phyloP scores from a whole-genome alignment of 2,888 invertebrate species.

The Tethea ocularis region DNA sequence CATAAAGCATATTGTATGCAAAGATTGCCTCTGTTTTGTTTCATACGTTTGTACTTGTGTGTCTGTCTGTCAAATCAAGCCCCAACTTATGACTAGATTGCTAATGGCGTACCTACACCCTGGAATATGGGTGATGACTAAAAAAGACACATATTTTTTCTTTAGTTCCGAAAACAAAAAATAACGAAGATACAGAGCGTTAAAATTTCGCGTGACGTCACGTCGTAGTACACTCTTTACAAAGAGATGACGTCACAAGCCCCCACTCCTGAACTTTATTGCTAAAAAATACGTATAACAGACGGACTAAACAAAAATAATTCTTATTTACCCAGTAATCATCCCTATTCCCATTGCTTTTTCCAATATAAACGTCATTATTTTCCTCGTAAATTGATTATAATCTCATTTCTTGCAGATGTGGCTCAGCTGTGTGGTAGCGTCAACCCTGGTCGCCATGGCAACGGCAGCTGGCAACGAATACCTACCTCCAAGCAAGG shows the following conservation, averaged over 20 bases:
- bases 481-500: constrained; percentile 89
- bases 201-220: too few species aligned
- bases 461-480: constrained; percentile 87
- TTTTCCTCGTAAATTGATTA: not conserved
- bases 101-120: not conserved
- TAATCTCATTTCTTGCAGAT: constrained; percentile 64
- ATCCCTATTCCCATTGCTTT: too few species aligned
- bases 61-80: constrained; percentile 19
- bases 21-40: constrained; percentile 22
- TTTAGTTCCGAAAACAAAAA: too few species aligned
- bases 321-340: too few species aligned
- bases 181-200: too few species aligned
- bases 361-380: not conserved
- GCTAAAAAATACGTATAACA: too few species aligned
- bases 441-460: constrained; percentile 74
- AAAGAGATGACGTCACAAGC: too few species aligned
- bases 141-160: too few species aligned
- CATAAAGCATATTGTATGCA: constrained; percentile 44
- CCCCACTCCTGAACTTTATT: too few species aligned
- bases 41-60: not conserved
- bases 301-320: too few species aligned
- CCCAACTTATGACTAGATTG: constrained; percentile 1
- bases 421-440: constrained; percentile 73
- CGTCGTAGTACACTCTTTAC: too few species aligned
- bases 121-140: too few species aligned